phyloP scores from a whole-genome alignment of 2,113 vertebrate genomes.

The Cyprinodon variegatus region DNA sequence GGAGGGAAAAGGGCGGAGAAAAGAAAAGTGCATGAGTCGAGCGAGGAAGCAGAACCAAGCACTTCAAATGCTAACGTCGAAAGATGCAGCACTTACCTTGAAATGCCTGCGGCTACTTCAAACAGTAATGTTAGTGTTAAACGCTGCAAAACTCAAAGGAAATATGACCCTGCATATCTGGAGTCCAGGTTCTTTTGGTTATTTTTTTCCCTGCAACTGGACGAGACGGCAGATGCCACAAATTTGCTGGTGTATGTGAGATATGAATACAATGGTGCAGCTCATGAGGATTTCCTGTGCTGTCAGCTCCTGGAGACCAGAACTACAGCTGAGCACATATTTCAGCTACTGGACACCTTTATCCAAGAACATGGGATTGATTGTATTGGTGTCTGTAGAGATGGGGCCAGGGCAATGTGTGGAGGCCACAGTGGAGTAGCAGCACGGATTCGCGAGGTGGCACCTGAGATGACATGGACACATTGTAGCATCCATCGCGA shows the following conservation, averaged over 20 bases:
- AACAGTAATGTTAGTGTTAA: no score
- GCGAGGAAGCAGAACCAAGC: no score
- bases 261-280: not conserved
- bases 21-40: no score
- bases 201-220: constrained; percentile 19
- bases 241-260: not conserved
- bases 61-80: no score
- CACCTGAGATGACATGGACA: not conserved
- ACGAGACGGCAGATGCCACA: constrained; percentile 15
- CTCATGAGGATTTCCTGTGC: constrained; percentile 1
- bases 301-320: constrained; percentile 3
- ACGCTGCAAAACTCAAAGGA: no score
- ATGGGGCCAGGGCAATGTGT: not conserved
- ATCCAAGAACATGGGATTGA: constrained; percentile 1
- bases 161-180: no score
- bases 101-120: no score
- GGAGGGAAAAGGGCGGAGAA: no score
- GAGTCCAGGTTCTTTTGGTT: no score
- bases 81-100: no score
- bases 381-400: not conserved
- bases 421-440: not conserved
- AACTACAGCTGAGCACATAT: constrained; percentile 8
- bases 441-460: constrained; percentile 1
- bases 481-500: constrained; percentile 14
- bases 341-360: not conserved